Evolutionary conservation across 1,140 invertebrate species (phyloP), one percentile per base, ranked within the genome.

Genomic region (Octopus bimaculoides): DNA sequence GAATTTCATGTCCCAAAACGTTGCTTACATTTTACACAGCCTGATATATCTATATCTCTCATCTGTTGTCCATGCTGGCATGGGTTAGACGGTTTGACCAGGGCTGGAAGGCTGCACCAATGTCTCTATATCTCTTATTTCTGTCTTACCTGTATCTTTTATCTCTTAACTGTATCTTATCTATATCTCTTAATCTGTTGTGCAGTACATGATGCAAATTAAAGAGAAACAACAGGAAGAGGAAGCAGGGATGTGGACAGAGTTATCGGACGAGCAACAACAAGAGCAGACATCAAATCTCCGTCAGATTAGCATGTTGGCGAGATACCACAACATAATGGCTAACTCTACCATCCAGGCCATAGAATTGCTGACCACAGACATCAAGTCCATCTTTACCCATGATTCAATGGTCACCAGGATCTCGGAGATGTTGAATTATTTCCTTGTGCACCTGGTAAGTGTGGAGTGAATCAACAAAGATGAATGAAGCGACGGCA

Each of bases 361-460:
- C 7, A 92, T 98, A 3, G 94, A 95, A 83, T 93, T 95, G 83
- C 89, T 98, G 52, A 96, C 96, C 4, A 93, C 83, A 8, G 86
- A 95, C 87, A 96, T 97, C 77, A 94, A 93, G 78, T 93, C 93
- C 4, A 95, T 98, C 52, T 97, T 98, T 90, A 96, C 95, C 85
- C 96, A 98, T 89, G 92, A 93, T 9, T 95, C 95, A 10, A 94
- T 99, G 92, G 96, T 98, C 0, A 96, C 98, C 89, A 92, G 97
- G 52, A 94, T 98, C 77, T 96, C 96, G 6, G 92, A 95, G 14
- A 98, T 98, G 97, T 92, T 99, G 52, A 99, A 98, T 91, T 98
- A 98, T 90, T 97, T 99, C 87, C 90, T 99, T 8, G 89, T 95
- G 26, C 93, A 97, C 89, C 91, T 99, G 75, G 96, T 97, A 74